phyloP scores from a whole-genome alignment of 2,113 vertebrate species.

The Spea bombifrons region DNA sequence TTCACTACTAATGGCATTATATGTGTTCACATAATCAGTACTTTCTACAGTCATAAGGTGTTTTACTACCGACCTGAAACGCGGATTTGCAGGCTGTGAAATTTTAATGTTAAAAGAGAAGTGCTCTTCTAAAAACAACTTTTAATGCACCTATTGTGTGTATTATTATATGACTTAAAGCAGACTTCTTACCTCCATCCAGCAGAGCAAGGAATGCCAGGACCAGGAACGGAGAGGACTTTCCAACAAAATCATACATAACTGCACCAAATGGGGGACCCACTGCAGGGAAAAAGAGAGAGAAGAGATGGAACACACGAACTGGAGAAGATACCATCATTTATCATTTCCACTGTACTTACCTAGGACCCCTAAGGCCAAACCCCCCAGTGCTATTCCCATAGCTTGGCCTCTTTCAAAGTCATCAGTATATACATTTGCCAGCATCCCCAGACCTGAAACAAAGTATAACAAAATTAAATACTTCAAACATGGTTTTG shows the following conservation, averaged over 20 bases:
- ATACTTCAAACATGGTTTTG: background rate
- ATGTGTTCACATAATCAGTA: too few species aligned
- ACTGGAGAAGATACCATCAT: too few species aligned
- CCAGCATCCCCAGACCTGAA: conserved; percentile 85
- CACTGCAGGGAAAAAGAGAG: conserved; percentile 61
- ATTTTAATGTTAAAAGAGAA: too few species aligned
- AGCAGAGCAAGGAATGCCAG: conserved; percentile 80
- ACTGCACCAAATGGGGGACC: conserved; percentile 89
- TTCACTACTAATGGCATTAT: too few species aligned
- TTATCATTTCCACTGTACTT: background rate
- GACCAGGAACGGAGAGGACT: conserved; percentile 80
- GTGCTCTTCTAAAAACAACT: too few species aligned
- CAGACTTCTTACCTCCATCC: conserved; percentile 78
- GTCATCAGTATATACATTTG: conserved; percentile 82
- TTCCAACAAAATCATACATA: conserved; percentile 85
- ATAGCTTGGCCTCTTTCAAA: conserved; percentile 78
- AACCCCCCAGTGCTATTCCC: conserved; percentile 83
- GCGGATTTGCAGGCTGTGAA: too few species aligned
- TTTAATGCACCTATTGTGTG: too few species aligned
- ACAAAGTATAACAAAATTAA: background rate
- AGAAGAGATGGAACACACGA: background rate
- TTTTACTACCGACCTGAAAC: too few species aligned
- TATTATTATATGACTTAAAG: too few species aligned
- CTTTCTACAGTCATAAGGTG: too few species aligned
- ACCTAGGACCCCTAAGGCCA: conserved; percentile 73